Evolutionary conservation across 2,797 vertebrate species (phyloP), one percentile per base, ranked within the genome.

Genomic region (Pseudochirops corinnae): DNA sequence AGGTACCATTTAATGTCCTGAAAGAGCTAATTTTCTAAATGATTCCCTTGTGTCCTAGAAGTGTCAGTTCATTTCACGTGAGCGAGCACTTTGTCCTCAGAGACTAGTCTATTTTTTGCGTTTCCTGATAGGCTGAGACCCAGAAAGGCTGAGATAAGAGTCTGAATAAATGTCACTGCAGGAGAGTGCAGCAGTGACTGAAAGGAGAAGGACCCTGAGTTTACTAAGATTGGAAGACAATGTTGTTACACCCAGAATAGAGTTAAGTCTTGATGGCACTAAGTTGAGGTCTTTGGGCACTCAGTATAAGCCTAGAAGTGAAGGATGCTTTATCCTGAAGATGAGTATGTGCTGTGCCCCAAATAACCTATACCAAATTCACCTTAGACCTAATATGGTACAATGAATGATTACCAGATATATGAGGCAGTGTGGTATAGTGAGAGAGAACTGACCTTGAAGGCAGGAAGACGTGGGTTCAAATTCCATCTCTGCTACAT

Each of bases 141-240:
- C 92, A 95, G 92, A 91, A 96, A 96, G 55, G 91, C 62, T 94
- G 74, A 87, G 74, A 87, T 56, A 91, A 91, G 90, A 94, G 39
- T 90, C 94, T 90, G 74, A 96, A 67, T 60, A 97, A 96, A 93
- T 33, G 21, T 55, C 67, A 56, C 94, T 96, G 95, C 90, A 60
- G 56, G 29, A 56, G 10, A 57, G 1, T 92, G 50, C 6, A 56
- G 58, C 57, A 53, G 56, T 60, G 93, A 94, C 90, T 93, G 74
- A 95, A 92, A 29, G 28, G 16, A 33, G 5, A 90, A 52, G 14
- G 67, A 90, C 29, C 50, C 56, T 55, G 31, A 39, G 60, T 56
- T 74, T 55, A 16, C 50, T 93, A 53, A 60, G 21, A 87, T 39
- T 56, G 60, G 56, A 87, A 58, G 90, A 82, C n/a, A 82, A 46